Conservation (phyloP, 2,113 vertebrate species). For the Semnornis frantzii region DNA sequence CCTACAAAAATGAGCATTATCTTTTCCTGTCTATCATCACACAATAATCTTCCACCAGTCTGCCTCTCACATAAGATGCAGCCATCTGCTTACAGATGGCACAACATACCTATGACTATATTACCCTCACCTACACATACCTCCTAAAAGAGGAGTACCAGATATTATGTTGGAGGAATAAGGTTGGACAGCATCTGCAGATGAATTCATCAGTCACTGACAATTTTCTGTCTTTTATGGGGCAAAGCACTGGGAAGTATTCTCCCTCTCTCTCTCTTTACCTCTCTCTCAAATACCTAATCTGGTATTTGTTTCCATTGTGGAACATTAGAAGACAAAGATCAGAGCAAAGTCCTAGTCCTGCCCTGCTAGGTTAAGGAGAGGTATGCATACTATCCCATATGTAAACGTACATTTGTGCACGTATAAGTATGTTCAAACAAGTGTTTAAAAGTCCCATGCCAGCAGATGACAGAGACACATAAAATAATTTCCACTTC, state of each 20-base stretch:
- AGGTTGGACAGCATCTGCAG: not conserved
- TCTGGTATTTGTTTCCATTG: not conserved
- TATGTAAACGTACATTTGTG: accelerated
- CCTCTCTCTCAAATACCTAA: no score
- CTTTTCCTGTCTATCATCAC: not conserved
- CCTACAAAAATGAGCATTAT: not conserved
- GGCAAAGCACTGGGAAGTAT: accelerated
- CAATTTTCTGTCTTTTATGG: not conserved
- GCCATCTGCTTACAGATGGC: not conserved
- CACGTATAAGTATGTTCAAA: not conserved
- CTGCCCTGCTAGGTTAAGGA: not conserved
- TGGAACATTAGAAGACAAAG: not conserved
- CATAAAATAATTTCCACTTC: not conserved
- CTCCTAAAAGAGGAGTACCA: not conserved
- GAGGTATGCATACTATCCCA: not conserved
- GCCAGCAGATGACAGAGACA: not conserved
- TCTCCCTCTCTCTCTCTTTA: no score
- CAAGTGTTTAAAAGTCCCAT: not conserved
- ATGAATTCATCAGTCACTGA: not conserved
- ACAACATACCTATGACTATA: not conserved
- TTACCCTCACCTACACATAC: not conserved
- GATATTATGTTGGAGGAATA: not conserved
- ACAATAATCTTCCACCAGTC: not conserved
- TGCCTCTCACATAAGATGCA: not conserved
- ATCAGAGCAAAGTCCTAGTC: not conserved